Percentiles rank a stretch among this genome's conserved stretches.
These are phyloP conservation scores for Sphaerodactylus townsendi DNA, from an alignment of 2,113 vertebrate genomes.

Conservation along the genomic window DNA sequence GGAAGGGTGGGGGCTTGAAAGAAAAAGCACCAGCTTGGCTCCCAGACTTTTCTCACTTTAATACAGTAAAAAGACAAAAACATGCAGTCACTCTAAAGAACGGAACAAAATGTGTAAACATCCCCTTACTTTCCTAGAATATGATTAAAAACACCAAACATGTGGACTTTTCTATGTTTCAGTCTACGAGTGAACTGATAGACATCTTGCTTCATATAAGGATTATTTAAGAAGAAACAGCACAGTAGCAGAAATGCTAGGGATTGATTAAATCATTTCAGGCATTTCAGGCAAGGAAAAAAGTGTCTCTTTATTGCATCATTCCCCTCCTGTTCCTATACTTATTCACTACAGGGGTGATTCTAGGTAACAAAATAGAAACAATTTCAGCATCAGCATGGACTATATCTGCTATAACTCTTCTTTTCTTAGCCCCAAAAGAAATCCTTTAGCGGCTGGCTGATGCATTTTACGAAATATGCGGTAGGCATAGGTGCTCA, in stretches of 20 bases:
- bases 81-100: too few species aligned
- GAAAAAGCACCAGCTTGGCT: too few species aligned
- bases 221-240: background rate
- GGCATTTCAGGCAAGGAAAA: background rate
- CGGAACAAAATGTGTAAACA: background rate
- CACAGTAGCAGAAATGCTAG: background rate
- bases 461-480: background rate
- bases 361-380: background rate
- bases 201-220: background rate
- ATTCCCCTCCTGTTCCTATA: background rate
- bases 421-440: background rate
- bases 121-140: background rate
- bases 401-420: background rate
- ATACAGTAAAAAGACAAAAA: too few species aligned
- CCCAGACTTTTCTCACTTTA: too few species aligned
- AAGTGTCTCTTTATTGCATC: background rate
- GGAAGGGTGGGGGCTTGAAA: too few species aligned
- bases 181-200: background rate
- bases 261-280: conserved; percentile 18
- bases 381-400: background rate
- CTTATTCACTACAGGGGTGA: background rate
- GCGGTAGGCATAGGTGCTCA: background rate
- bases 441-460: background rate
- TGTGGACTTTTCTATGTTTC: background rate
- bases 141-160: background rate